A percentile compares a stretch with the other conserved stretches of the same genome.
Evolutionary conservation across 2,797 vertebrate genomes (phyloP).

Genomic region (Dromococcyx pavoninus): DNA sequence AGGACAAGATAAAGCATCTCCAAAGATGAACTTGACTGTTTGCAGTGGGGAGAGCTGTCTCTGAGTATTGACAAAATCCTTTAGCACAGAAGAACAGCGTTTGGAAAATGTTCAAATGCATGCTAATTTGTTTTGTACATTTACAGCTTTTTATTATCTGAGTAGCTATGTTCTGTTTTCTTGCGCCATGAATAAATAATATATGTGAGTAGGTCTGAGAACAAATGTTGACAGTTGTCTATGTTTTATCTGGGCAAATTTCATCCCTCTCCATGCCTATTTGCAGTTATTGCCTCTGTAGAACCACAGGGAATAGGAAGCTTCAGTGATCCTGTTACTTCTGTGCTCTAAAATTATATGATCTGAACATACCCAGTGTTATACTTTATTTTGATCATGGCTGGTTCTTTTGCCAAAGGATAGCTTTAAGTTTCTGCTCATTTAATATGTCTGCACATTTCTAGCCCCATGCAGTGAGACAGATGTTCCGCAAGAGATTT

Average conservation of each 20-base stretch:
- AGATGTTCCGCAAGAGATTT: not conserved
- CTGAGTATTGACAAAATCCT: not conserved
- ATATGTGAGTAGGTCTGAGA: not conserved
- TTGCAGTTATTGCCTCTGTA: not conserved
- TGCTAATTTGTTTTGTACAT: not conserved
- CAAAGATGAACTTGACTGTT: not conserved
- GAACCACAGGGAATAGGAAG: not conserved
- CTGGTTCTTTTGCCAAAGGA: not conserved
- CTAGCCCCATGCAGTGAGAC: not conserved
- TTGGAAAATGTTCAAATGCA: not conserved
- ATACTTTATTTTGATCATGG: not conserved
- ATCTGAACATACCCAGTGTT: not conserved
- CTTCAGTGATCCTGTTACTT: not conserved
- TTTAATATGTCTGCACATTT: not conserved
- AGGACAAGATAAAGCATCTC: not conserved
- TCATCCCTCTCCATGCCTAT: not conserved
- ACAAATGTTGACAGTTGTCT: not conserved
- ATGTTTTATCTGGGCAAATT: not conserved
- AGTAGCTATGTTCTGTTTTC: not conserved
- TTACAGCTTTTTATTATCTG: not conserved
- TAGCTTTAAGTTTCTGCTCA: not conserved
- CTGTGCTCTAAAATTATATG: not conserved
- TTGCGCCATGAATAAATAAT: not conserved
- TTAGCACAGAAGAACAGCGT: not conserved
- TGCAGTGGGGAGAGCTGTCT: not conserved